phyloP scores from a whole-genome alignment of 2,888 invertebrate genomes.

The Apotomis betuletana region DNA sequence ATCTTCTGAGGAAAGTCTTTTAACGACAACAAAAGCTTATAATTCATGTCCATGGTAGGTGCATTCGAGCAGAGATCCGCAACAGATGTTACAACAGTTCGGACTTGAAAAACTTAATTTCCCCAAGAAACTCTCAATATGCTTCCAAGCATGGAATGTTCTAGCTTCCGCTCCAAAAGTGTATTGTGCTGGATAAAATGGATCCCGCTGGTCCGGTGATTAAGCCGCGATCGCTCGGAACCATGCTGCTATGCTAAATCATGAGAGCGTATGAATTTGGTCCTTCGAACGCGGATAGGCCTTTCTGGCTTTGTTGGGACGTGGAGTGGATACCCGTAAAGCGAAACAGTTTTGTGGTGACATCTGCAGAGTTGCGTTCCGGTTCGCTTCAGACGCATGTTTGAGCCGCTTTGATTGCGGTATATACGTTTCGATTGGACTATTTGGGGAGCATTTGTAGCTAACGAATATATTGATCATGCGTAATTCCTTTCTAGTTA shows the following conservation, averaged over 20 bases:
- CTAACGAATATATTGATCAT: background rate
- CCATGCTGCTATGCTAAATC: slow-evolving; percentile 1
- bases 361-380: slow-evolving; percentile 29
- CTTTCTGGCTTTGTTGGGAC: slow-evolving; percentile 7
- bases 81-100: slow-evolving; percentile 33
- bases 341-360: slow-evolving; percentile 24
- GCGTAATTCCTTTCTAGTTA: background rate
- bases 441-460: slow-evolving; percentile 9
- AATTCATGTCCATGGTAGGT: slow-evolving; percentile 10
- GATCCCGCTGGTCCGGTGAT: slow-evolving; percentile 27
- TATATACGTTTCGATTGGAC: slow-evolving; percentile 13
- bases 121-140: slow-evolving; percentile 25
- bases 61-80: slow-evolving; percentile 29
- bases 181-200: slow-evolving; percentile 38
- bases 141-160: slow-evolving; percentile 31
- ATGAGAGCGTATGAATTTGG: slow-evolving; percentile 12
- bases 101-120: slow-evolving; percentile 35
- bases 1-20: background rate
- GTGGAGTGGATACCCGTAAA: slow-evolving; percentile 21
- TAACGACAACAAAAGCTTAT: slow-evolving; percentile 10
- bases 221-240: slow-evolving; percentile 26
- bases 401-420: slow-evolving; percentile 32
- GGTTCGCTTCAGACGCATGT: slow-evolving; percentile 28
- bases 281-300: slow-evolving; percentile 5
- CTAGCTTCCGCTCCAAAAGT: slow-evolving; percentile 27